A percentile compares a stretch with the other conserved stretches of the same genome.
These are phyloP conservation scores for Engraulis encrasicolus DNA, from an alignment of 2,113 vertebrate species.

Conservation along the genomic window DNA sequence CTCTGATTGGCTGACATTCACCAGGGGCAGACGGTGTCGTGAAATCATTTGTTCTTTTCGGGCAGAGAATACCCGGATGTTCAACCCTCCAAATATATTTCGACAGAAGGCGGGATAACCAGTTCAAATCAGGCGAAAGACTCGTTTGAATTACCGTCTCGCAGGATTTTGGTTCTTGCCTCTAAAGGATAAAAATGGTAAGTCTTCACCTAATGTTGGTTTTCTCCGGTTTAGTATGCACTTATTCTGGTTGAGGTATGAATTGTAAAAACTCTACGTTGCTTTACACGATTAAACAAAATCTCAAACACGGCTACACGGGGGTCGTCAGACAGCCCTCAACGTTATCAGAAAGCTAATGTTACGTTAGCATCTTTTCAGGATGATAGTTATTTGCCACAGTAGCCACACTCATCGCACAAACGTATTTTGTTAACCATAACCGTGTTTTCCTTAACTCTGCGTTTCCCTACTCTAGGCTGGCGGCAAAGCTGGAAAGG, in stretches of 20 bases:
- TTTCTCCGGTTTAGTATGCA: not conserved
- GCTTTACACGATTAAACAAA: not conserved
- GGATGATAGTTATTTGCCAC: not conserved
- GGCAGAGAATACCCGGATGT: slow-evolving; percentile 42
- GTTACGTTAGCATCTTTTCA: slow-evolving; percentile 4
- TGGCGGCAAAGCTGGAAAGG: slow-evolving; percentile 95
- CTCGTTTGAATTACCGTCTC: not conserved
- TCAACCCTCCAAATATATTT: slow-evolving; percentile 27
- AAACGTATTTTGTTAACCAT: not conserved
- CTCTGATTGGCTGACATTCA: not conserved
- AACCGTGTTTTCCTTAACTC: not conserved
- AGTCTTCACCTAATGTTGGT: not conserved
- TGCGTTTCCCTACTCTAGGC: slow-evolving; percentile 79
- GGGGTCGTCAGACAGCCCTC: not conserved
- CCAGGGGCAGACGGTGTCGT: not conserved
- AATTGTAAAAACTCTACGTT: not conserved
- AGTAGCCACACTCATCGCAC: not conserved
- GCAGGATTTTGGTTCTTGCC: not conserved
- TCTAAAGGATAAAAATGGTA: slow-evolving; percentile 37
- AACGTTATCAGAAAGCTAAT: not conserved
- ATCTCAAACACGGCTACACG: not conserved
- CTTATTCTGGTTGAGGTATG: not conserved
- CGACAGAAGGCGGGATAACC: slow-evolving; percentile 51
- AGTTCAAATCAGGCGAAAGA: slow-evolving; percentile 40
- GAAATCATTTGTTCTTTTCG: slow-evolving; percentile 34